phyloP scores from a whole-genome alignment of 2,888 invertebrate species.

The Perithous albicinctus region DNA sequence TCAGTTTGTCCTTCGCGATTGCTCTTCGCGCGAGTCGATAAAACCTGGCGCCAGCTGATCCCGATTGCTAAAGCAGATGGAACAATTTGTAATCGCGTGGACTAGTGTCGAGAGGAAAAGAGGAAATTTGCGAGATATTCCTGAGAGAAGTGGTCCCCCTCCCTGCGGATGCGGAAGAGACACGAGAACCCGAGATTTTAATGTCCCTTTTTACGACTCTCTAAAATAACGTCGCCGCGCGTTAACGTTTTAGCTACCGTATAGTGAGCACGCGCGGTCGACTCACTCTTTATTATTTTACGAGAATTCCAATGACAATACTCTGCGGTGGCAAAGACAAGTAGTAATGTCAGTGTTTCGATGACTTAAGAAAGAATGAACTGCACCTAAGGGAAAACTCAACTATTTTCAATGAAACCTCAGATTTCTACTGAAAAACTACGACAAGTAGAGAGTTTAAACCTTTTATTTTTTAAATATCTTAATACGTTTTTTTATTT shows the following conservation, averaged over 20 bases:
- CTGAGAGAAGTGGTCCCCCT: slow-evolving; percentile 32
- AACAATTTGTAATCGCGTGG: slow-evolving; percentile 60
- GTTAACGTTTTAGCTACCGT: slow-evolving; percentile 72
- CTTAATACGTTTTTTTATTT: too few relatives aligned
- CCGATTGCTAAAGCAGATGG: slow-evolving; percentile 54
- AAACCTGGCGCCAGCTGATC: slow-evolving; percentile 59
- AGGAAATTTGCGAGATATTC: slow-evolving; percentile 38
- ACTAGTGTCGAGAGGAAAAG: slow-evolving; percentile 20
- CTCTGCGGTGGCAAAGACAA: slow-evolving; percentile 80
- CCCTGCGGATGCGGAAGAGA: slow-evolving; percentile 68
- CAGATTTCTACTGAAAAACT: too few relatives aligned
- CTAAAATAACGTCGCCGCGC: slow-evolving; percentile 82
- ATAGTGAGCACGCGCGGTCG: slow-evolving; percentile 27
- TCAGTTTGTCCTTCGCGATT: slow-evolving; percentile 37
- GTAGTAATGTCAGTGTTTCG: slow-evolving; percentile 80
- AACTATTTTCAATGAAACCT: too few relatives aligned
- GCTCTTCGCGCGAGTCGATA: slow-evolving; percentile 41
- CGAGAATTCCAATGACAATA: slow-evolving; percentile 84
- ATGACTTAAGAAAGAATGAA: too few relatives aligned
- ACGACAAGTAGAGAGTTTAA: too few relatives aligned
- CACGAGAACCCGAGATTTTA: slow-evolving; percentile 78
- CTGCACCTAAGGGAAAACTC: too few relatives aligned
- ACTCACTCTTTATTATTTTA: slow-evolving; percentile 83
- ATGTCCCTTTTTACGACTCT: slow-evolving; percentile 83
- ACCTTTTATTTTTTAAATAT: too few relatives aligned